Base-by-base conservation (phyloP, 2,888 invertebrate genomes). In the Nomada fucata region DNA sequence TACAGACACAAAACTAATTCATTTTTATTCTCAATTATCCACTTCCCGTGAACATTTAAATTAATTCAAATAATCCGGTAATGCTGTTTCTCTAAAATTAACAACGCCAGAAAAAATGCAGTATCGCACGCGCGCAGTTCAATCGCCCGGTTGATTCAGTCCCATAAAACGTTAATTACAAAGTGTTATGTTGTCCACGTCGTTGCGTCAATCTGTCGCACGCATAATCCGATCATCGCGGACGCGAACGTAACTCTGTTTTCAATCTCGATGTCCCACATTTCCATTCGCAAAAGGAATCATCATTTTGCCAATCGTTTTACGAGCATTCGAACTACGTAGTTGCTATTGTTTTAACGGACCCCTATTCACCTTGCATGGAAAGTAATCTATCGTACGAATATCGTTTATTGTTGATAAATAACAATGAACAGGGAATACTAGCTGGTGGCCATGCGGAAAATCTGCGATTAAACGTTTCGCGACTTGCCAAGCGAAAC, bases 151-250 rank as follows among this genome's bases (percentile, higher is more conserved):
- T 4, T 23, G 23, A 76, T 69, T 42, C 18, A 23, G 11, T 23
- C 18, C 83, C 71, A 86, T 77, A 79, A 79, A 74, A 44, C 63
- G 65, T 73, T 78, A 79, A 86, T 81, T 83, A 72, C 55, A 65
- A 55, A 44, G 36, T 67, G 60, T 76, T 74, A 20, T 59, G 20
- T 50, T 69, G 65, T 55, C 11, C 71, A 26, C 71, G 20, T 3
- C 23, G 29, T 29, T 53, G 64, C 26, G 29, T 55, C 75, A 73
- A 36, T 36, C 36, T 36, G 36, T 36, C 36, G 36, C 68, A 76
- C 59, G 74, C 57, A 55, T 76, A 75, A 86, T 73, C 73, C 64
- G 42, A 80, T 83, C 76, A 68, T 15, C 29, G n/a, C 20, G 67
- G 55, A 63, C 59, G 26, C 13, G 47, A 67, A 61, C 69, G 55